Conservation (phyloP, 2,113 vertebrate genomes). For the Rhea pennata region DNA sequence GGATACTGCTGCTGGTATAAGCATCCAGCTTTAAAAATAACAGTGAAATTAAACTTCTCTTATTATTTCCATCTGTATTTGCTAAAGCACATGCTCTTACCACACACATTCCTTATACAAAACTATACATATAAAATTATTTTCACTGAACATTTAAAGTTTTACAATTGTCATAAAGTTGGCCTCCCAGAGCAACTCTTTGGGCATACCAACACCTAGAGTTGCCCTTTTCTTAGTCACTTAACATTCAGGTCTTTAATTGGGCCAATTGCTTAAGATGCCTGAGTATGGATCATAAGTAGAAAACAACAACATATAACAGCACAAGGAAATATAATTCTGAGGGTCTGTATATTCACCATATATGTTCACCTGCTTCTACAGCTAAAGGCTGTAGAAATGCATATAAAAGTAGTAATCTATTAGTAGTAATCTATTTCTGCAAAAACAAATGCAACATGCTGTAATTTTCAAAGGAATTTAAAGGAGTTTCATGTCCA, state of each 20-base stretch:
- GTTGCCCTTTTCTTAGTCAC: background rate
- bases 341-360: background rate
- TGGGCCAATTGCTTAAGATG: background rate
- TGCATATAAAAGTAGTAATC: background rate
- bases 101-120: background rate
- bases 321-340: background rate
- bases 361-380: background rate
- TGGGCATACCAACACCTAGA: fast-evolving
- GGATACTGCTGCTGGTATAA: background rate
- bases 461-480: background rate
- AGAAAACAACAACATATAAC: background rate
- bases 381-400: background rate
- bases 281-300: background rate
- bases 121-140: fast-evolving
- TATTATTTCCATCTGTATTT: background rate
- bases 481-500: background rate
- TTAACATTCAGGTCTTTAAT: background rate
- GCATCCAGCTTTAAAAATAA: background rate
- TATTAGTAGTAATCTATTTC: background rate
- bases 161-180: background rate
- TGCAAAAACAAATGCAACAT: background rate
- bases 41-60: background rate
- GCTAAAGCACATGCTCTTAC: background rate
- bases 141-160: background rate
- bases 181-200: background rate